Base-by-base conservation (phyloP, 2,797 vertebrate species). In the Melanotaenia pygmaea region DNA sequence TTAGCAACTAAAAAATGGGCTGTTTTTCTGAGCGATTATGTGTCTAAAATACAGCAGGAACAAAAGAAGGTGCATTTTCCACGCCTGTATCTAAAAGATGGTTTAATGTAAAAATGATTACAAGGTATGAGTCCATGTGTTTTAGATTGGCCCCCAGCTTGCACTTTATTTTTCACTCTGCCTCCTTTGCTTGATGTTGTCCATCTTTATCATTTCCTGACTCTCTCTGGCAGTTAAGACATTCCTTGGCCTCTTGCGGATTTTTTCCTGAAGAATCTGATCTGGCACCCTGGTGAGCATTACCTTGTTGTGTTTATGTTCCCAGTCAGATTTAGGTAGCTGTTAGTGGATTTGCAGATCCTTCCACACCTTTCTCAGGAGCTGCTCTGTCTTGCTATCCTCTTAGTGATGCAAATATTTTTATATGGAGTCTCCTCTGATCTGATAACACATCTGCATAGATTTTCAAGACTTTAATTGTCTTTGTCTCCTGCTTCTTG, bases 181-280 rank as follows among this genome's bases (percentile, higher is more conserved):
- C 1, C 22, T 34, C 16, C n/a, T 54, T 18, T 32, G 5, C 28
- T 57, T 32, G 16, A 10, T 53, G 10, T 54, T 64, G 24, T 40
- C 57, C 26, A 6, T 53, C n/a, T 76, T 72, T 22, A 57, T 75
- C 24, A 9, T 22, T 57, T 20, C 12, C 28, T 57, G 13, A 16
- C 28, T 43, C 16, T 58, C 24, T 54, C 47, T 40, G 34, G 40
- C 63, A 30, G 57, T 64, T n/a, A 0, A 70, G 32, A 64, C 58
- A 79, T 80, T 77, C 64, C 65, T 59, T 45, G 10, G 26, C 66
- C 59, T 69, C 69, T 61, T 5, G 3, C 32, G 51, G 70, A 67
- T 83, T 67, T 86, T 86, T 77, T 79, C 76, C 38, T 75, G 26
- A 45, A 65, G 64, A 88, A 88, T 82, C 64, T 81, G 76, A 90